Base-by-base conservation (phyloP, 2,888 invertebrate genomes). In the Caenorhabditis sp. region DNA sequence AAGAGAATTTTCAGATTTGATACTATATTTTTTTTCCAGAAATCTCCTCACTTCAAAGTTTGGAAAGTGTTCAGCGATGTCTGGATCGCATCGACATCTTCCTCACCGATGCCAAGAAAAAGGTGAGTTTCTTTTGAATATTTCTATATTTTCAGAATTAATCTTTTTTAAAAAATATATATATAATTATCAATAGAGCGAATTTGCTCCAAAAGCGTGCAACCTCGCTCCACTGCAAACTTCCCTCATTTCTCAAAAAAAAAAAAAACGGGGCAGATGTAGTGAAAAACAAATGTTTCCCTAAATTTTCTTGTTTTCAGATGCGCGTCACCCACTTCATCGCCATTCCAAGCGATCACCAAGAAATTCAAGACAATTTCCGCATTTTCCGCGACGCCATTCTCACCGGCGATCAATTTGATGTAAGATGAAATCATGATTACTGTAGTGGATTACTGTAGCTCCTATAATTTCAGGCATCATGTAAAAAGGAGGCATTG, bases 41-140 rank as follows among this genome's bases (percentile, higher is more conserved):
- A 60, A 68, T 80, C 14, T 50, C 63, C 0, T 80, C 80, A 17
- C n/a, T 66, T 10, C 52, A 52, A 17, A 62, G 72, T 54, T 12
- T 75, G n/a, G 80, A 78, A 53, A 67, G 53, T 31, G 80, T 80
- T 23, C 72, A 70, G 25, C 58, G 76, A 5, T 80, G 80, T 60
- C 43, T 80, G 57, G 78, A 80, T 69, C 70, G 70, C 2, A 72
- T 80, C 17, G 70, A 77, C 8, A 62, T 75, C 26, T 61, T 77
- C 25, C n/a, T 77, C 20, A 59, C 43, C 21, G 66, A 75, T 14
- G 65, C 66, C 1, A 36, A 57, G 10, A 63, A 67, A 27, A 59
- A n/a, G 54, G 20, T 21, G 10, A 25, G n/a, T 36, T 23, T 26
- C n/a, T n/a, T 36, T 50, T 7, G 10, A 60, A 63, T 52, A n/a